Conservation (phyloP, 2,888 invertebrate species). For the Microctonus hyperodae region DNA sequence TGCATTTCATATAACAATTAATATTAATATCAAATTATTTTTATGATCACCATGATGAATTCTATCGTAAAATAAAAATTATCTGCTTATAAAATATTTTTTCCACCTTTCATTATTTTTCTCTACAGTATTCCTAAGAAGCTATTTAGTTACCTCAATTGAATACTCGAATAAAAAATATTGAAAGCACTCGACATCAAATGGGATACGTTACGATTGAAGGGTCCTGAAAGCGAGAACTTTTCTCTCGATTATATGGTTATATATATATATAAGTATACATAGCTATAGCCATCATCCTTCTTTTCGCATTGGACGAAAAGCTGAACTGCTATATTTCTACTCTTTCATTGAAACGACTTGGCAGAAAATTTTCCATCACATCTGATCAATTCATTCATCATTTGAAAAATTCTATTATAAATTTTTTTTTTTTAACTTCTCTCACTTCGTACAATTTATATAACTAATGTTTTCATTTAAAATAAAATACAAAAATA, state of each 20-base stretch:
- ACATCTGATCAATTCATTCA: neutral
- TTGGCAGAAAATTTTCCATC: neutral
- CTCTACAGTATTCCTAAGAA: neutral
- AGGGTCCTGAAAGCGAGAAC: neutral
- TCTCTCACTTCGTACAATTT: no score
- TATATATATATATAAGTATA: neutral
- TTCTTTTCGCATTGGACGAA: neutral
- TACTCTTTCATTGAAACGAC: neutral
- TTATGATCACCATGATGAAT: no score
- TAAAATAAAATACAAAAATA: no score
- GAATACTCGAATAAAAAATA: neutral
- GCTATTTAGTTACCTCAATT: neutral
- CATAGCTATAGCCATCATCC: neutral
- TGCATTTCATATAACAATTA: no score
- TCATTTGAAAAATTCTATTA: neutral
- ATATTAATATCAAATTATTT: no score
- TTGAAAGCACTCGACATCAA: constrained; percentile 1
- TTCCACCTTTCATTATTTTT: neutral
- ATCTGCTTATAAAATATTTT: neutral
- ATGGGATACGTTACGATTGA: neutral
- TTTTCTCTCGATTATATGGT: neutral
- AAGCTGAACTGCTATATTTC: neutral
- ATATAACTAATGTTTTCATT: no score
- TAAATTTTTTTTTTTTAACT: no score
- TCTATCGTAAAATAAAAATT: no score